These are phyloP conservation scores for Pelmatolapia mariae DNA, from an alignment of 2,113 vertebrate species.

Conservation along the genomic window DNA sequence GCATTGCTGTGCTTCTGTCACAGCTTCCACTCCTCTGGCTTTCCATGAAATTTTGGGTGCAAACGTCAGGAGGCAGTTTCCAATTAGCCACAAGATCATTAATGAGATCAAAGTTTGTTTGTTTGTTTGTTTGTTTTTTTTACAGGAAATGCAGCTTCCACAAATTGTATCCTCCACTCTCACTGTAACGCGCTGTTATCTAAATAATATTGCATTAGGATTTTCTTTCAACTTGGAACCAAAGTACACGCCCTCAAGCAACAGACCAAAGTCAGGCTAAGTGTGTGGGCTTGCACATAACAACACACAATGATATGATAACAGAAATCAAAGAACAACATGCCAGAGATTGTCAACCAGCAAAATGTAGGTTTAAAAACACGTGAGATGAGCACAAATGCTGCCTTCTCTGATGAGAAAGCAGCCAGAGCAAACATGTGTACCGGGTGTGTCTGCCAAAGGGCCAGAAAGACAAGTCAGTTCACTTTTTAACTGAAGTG, in stretches of 20 bases:
- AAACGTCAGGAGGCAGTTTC: neutral
- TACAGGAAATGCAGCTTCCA: neutral
- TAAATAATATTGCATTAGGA: neutral
- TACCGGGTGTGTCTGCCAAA: conserved; percentile 28
- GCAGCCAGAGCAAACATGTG: neutral
- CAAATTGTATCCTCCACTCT: neutral
- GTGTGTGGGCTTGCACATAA: neutral
- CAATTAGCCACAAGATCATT: neutral
- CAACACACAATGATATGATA: neutral
- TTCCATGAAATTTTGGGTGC: neutral
- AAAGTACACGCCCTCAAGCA: neutral
- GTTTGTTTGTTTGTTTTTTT: neutral
- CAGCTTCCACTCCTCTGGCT: neutral
- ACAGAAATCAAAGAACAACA: neutral
- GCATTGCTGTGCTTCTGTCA: neutral
- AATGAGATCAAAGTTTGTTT: neutral
- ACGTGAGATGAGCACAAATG: neutral
- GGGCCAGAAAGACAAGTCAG: conserved; percentile 41
- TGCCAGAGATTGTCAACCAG: neutral
- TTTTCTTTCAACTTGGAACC: neutral
- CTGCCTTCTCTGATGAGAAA: neutral
- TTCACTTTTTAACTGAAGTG: neutral
- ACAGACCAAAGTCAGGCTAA: neutral
- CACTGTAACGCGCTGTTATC: neutral
- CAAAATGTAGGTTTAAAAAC: neutral